Base-by-base conservation (phyloP, 2,888 invertebrate genomes). In the Meloe dianella region DNA sequence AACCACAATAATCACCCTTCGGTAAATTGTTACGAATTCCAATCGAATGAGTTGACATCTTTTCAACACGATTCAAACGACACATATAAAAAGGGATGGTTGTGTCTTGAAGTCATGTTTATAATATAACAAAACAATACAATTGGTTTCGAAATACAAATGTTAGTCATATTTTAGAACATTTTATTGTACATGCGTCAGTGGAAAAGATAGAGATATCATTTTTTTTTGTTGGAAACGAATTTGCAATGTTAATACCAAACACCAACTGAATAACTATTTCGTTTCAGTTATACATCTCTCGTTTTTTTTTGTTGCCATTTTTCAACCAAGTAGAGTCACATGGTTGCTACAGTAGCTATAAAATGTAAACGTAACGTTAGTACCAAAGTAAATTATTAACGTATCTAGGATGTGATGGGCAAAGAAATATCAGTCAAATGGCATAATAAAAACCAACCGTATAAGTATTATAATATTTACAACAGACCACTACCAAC, bases 341-440 rank as follows among this genome's bases (percentile, higher is more conserved):
- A 59, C 66, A 62, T 66, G 66, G 57, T 65, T 65, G 57, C 60
- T 30, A 24, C 62, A 65, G 57, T 62, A 66, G 60, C 59, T 63
- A 47, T 66, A 64, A 67, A 67, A 67, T 64, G 67, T 67, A 64
- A 67, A 64, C 63, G 67, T 67, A 63, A 57, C 32, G 57, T 38
- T 60, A 47, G 47, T 47, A 20, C 6, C 8, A 6, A 8, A 47
- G 8, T 68, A 63, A 68, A 68, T 68, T 68, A 65, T 68, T 68
- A 68, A 68, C 65, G 58, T 57, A 35, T 20, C 22, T 38, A 57
- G 57, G 47, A 68, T 65, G 68, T 68, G 68, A 60, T 51, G 54
- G 57, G 68, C 63, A 68, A 65, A 63, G 63, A 63, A 65, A 65
- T 68, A 62, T 60, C 29, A 38, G 20, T 47, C 47, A 47, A 47